Percentiles rank a stretch among this genome's conserved stretches.
Conservation (phyloP, 2,797 vertebrate genomes). For the Centropyge bicolor region DNA sequence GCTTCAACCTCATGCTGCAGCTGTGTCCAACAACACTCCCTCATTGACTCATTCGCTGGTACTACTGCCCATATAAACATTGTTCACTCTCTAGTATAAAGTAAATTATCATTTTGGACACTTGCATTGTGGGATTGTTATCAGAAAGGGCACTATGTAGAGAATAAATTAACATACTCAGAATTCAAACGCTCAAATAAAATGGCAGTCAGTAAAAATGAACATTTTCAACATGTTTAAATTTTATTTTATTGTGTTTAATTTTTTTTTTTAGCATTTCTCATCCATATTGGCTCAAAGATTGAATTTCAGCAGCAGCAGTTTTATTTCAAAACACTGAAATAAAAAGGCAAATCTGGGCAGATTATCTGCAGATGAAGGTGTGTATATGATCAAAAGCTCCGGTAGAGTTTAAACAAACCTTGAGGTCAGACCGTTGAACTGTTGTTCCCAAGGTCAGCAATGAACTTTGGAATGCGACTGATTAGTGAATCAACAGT, state of each 20-base stretch:
- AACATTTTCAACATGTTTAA: neutral
- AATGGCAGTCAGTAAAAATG: neutral
- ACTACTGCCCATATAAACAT: neutral
- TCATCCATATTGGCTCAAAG: neutral
- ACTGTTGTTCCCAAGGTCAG: neutral
- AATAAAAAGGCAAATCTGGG: neutral
- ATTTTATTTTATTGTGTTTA: neutral
- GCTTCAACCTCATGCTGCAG: neutral
- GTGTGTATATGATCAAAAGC: neutral
- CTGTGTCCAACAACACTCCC: neutral
- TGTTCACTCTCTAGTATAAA: neutral
- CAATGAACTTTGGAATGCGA: neutral
- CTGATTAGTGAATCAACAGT: neutral
- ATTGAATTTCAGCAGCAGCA: neutral
- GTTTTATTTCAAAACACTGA: neutral
- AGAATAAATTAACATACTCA: neutral
- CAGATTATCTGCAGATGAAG: neutral
- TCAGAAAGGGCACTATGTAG: neutral
- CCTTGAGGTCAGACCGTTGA: neutral
- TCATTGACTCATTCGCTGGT: neutral
- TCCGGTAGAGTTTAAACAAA: neutral
- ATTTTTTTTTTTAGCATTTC: neutral
- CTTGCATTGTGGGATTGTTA: neutral
- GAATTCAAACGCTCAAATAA: neutral
- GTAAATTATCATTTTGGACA: neutral